Evolutionary conservation across 2,797 vertebrate species (phyloP), one percentile per base, ranked within the genome.

Genomic region (Gadopsis bispinosus): DNA sequence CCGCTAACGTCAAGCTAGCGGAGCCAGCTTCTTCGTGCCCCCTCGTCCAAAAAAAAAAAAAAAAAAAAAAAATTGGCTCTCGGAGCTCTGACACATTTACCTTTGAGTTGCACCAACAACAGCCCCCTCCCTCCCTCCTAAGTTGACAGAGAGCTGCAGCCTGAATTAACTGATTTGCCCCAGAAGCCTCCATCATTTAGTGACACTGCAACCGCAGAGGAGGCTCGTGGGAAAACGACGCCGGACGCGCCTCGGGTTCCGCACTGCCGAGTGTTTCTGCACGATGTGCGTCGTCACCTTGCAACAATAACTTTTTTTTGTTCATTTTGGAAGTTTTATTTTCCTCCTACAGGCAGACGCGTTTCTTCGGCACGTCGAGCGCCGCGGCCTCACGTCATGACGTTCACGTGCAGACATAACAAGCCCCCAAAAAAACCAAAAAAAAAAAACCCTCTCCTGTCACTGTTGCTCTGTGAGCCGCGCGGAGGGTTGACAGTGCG

Each of bases 1-100:
- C 22, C 20, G 87, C 88, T 88, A 83, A 74, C 77, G 66, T 47
- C 82, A 84, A 58, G 88, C 80, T 91, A 89, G 80, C 89, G 65
- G 48, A 80, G 66, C 39, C 86, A 83, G 83, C 64, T 78, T 67
- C 26, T 78, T 67, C 26, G 62, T 88, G 48, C 31, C 71, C 54
- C 47, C 1, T 68, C 75, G 69, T 73, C 56, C n/a, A n/a, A n/a
- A 75, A 82, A 89, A 88, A 88, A 26, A 26, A 26, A 26, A 26
- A 26, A 26, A 26, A 26, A 26, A 26, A 26, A 26, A 2, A 26
- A 26, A 1, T 26, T 72, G 86, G 73, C 79, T 86, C 80, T 88
- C 81, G 39, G 68, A 67, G 14, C 81, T 73, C 75, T 71, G 82
- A 84, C 80, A 73, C 73, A 22, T 56, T 71, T 61, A 80, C 81